A percentile compares a stretch with the other conserved stretches of the same genome.
Conservation (phyloP, 92 coral and sea anemone species). For the Epizoanthus fatuus region DNA sequence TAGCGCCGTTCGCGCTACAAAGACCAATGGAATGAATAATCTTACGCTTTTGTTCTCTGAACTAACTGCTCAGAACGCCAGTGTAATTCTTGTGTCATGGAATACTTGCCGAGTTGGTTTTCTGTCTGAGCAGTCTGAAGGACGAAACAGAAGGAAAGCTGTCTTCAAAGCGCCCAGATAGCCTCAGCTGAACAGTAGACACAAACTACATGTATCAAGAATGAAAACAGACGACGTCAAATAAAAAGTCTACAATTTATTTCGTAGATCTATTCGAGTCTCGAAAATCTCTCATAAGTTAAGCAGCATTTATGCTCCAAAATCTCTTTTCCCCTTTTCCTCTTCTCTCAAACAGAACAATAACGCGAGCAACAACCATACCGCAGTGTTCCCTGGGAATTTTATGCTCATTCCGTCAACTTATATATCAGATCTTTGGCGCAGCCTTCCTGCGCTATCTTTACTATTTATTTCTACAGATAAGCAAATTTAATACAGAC, state of each 20-base stretch:
- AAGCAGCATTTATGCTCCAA: not conserved
- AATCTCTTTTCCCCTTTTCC: not conserved
- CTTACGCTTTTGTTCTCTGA: too few relatives aligned
- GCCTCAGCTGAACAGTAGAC: too few relatives aligned
- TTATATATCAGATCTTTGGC: not conserved
- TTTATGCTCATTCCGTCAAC: not conserved
- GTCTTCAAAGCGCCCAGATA: too few relatives aligned
- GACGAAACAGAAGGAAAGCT: too few relatives aligned
- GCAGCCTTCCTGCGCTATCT: not conserved
- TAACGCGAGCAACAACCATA: not conserved
- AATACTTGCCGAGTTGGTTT: too few relatives aligned
- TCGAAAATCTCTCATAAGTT: not conserved
- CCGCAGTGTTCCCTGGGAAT: constrained; percentile 27
- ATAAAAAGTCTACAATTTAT: not conserved
- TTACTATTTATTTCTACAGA: not conserved
- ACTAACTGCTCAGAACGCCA: too few relatives aligned
- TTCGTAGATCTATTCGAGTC: constrained; percentile 10
- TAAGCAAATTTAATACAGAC: too few relatives aligned
- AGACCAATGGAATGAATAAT: too few relatives aligned
- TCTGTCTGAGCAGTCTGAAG: too few relatives aligned
- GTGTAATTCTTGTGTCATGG: too few relatives aligned
- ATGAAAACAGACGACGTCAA: not conserved
- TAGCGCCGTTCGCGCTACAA: too few relatives aligned
- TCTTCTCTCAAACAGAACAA: not conserved
- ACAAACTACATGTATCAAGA: too few relatives aligned